A percentile compares a stretch with the other conserved stretches of the same genome.
Evolutionary conservation across 2,888 invertebrate species (phyloP).

Genomic region (Bellardia pandia): DNA sequence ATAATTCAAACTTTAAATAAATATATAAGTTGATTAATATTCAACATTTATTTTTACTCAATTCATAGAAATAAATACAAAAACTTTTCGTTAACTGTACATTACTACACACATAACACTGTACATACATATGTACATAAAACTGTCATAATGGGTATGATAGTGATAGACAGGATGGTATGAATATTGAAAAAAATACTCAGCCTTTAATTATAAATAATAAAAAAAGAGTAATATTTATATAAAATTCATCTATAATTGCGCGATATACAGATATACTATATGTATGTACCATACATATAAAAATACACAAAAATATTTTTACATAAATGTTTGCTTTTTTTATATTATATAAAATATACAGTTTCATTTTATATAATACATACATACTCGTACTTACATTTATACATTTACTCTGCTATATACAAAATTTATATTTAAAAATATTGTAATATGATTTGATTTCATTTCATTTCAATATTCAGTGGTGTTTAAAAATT

Average conservation of each 20-base stretch:
- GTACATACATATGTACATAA: neutral
- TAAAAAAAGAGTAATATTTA: slow-evolving; percentile 2
- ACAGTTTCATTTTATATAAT: neutral
- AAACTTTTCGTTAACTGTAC: neutral
- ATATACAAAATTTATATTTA: neutral
- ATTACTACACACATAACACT: neutral
- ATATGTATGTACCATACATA: no score
- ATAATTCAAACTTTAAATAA: neutral
- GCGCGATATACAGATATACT: neutral
- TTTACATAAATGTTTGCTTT: neutral
- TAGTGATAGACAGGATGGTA: slow-evolving; percentile 21
- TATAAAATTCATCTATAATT: slow-evolving; percentile 40
- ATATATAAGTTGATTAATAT: neutral
- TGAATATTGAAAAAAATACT: slow-evolving; percentile 6
- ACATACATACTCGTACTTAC: neutral
- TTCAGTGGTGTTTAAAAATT: neutral
- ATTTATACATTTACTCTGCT: no score
- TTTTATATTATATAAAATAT: neutral
- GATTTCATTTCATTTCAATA: slow-evolving; percentile 14
- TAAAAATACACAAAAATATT: neutral
- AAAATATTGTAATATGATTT: slow-evolving; percentile 20
- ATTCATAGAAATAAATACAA: neutral
- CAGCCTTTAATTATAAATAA: slow-evolving; percentile 31
- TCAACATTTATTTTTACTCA: neutral
- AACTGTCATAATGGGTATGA: slow-evolving; percentile 20